Percentiles rank a stretch among this genome's conserved stretches.
phyloP scores from a whole-genome alignment of 2,888 invertebrate species.

The Drosophila trichaetosa region DNA sequence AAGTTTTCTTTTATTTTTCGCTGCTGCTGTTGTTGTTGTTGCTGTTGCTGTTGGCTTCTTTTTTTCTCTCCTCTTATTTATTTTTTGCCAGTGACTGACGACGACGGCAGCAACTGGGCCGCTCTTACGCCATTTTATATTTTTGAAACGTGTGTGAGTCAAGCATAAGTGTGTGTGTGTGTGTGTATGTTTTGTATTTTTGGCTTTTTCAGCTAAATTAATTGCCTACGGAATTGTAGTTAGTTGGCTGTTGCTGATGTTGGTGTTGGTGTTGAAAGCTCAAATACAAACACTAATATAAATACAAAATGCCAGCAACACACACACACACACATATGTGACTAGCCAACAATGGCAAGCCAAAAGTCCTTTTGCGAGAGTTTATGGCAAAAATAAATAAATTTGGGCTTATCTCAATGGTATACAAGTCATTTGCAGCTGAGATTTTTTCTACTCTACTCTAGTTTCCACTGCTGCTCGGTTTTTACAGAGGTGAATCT shows the following conservation, averaged over 20 bases:
- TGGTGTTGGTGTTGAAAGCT: constrained; percentile 65
- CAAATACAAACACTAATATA: constrained; percentile 69
- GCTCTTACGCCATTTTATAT: constrained; percentile 60
- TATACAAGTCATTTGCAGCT: constrained; percentile 81
- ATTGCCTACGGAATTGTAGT: constrained; percentile 80
- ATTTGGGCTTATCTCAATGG: constrained; percentile 80
- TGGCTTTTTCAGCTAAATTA: constrained; percentile 78
- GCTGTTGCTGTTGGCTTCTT: neutral
- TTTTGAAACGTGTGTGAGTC: constrained; percentile 51
- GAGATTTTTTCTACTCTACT: constrained; percentile 63
- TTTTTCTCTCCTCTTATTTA: neutral
- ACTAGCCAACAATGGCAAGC: constrained; percentile 61
- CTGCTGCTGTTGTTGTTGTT: constrained; percentile 21
- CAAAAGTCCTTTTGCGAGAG: constrained; percentile 76
- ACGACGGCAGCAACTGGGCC: constrained; percentile 34
- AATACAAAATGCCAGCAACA: constrained; percentile 55
- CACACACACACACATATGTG: constrained; percentile 20
- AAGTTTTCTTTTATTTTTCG: constrained; percentile 64
- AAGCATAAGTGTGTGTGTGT: constrained; percentile 9
- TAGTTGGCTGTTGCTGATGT: constrained; percentile 62
- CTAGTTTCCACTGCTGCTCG: constrained; percentile 5
- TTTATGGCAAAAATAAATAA: constrained; percentile 81
- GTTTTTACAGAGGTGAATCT: constrained; percentile 37
- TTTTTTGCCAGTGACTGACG: constrained; percentile 65
- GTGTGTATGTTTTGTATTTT: constrained; percentile 67